These are phyloP conservation scores for Eupithecia abbreviata DNA, from an alignment of 2,888 invertebrate genomes.

Conservation along the genomic window DNA sequence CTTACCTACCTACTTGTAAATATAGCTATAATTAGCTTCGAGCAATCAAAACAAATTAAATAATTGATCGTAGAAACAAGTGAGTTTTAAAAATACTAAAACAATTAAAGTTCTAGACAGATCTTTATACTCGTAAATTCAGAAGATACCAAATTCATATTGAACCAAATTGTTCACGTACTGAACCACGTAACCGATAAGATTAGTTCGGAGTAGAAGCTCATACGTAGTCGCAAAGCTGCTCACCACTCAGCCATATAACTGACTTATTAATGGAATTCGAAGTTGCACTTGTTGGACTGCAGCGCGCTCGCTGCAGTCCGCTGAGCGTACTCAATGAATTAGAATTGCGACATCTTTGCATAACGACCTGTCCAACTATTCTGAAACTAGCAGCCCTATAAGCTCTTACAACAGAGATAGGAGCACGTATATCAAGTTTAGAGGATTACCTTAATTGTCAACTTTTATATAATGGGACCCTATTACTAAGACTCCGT, in stretches of 20 bases:
- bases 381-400: conserved; percentile 22
- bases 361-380: conserved; percentile 28
- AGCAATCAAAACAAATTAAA: background rate
- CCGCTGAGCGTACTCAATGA: conserved; percentile 36
- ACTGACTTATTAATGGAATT: conserved; percentile 36
- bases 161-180: background rate
- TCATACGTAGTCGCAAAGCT: conserved; percentile 16
- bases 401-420: background rate
- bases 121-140: background rate
- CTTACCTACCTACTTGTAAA: background rate
- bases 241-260: conserved; percentile 25
- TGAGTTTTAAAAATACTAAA: background rate
- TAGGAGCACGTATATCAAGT: background rate
- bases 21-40: background rate
- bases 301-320: conserved; percentile 15
- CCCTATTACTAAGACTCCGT: too few species aligned
- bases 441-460: background rate
- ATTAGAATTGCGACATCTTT: conserved; percentile 37
- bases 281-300: conserved; percentile 31
- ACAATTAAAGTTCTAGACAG: conserved; percentile 2
- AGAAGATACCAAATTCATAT: background rate
- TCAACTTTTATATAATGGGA: too few species aligned
- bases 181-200: conserved; percentile 3
- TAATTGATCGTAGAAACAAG: background rate
- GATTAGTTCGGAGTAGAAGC: conserved; percentile 13